phyloP scores from a whole-genome alignment of 2,888 invertebrate species.

The Hylaea fasciaria region DNA sequence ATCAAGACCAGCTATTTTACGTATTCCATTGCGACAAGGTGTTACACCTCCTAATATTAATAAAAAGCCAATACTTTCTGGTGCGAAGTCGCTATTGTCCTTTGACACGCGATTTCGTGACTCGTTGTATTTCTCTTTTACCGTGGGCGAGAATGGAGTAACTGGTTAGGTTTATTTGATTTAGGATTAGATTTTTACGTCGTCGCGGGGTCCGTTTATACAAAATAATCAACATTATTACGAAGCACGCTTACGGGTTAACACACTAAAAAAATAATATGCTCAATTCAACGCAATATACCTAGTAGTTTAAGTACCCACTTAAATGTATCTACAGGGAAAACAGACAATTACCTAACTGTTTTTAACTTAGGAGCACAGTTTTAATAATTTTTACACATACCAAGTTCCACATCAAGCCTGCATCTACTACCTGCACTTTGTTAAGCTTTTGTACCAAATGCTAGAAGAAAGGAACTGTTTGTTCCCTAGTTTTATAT shows the following conservation, averaged over 20 bases:
- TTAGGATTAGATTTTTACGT: no score
- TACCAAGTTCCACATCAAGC: slow-evolving; percentile 5
- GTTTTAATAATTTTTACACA: background rate
- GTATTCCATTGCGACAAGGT: slow-evolving; percentile 27
- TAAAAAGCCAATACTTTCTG: slow-evolving; percentile 47
- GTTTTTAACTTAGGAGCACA: no score
- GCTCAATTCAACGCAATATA: no score
- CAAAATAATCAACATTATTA: no score
- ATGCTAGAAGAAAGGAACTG: slow-evolving; percentile 35
- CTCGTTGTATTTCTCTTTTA: slow-evolving; percentile 36
- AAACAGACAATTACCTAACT: no score
- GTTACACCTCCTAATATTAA: slow-evolving; percentile 36
- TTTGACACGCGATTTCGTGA: slow-evolving; percentile 59
- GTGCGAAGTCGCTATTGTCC: slow-evolving; percentile 42
- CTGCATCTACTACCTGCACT: slow-evolving; percentile 18
- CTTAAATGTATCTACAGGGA: no score
- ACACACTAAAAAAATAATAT: no score
- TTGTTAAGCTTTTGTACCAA: slow-evolving; percentile 36
- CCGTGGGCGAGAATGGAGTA: slow-evolving; percentile 13
- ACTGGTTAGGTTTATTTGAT: slow-evolving; percentile 8
- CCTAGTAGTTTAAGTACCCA: no score
- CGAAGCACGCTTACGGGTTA: no score
- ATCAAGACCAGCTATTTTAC: background rate
- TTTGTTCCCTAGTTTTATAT: slow-evolving; percentile 30
- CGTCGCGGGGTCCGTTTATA: no score